Evolutionary conservation across 2,797 vertebrate genomes (phyloP), one percentile per base, ranked within the genome.

Genomic region (Aldrovandia affinis): DNA sequence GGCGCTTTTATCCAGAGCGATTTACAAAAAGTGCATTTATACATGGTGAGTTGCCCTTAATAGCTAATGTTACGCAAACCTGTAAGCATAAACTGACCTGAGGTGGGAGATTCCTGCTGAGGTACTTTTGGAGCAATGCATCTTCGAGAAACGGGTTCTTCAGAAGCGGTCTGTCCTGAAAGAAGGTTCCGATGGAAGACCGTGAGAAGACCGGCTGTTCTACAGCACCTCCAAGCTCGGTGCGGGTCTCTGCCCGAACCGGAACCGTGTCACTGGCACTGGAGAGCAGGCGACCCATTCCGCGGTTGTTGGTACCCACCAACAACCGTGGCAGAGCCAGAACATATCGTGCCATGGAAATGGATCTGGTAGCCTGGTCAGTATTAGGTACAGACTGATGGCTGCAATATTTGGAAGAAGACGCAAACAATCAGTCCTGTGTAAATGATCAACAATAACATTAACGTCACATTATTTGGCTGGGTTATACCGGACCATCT

Each of bases 111-210:
- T 95, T 92, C 85, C 94, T 92, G 84, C 87, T 93, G 87, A 97
- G 88, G 90, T 97, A 97, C 79, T 90, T 93, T 90, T 22, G 90
- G 59, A 97, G 95, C 86, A 96, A 90, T 75, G 92, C 88, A 80
- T 97, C 97, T 87, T 97, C 95, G 78, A 95, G 82, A 88, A 96
- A 96, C 0, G 73, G 93, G 89, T 96, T 97, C 83, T 93, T 95
- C 50, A 94, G 87, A 75, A 90, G 52, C 0, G 96, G 96, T n/a
- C 79, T 91, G n/a, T 96, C 94, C 83, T 94, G 95, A 86, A 95
- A 93, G 88, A 96, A 96, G 6, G 83, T 81, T n/a, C 95, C 95
- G 0, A 86, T 90, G 85, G 87, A 89, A 42, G 93, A 92, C 83
- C 88, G 90, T 78, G 92, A 91, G 75, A 94, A 94, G 0, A 85